Evolutionary conservation across 1,140 invertebrate genomes (phyloP).

Genomic region (Mactra quadrangularis): DNA sequence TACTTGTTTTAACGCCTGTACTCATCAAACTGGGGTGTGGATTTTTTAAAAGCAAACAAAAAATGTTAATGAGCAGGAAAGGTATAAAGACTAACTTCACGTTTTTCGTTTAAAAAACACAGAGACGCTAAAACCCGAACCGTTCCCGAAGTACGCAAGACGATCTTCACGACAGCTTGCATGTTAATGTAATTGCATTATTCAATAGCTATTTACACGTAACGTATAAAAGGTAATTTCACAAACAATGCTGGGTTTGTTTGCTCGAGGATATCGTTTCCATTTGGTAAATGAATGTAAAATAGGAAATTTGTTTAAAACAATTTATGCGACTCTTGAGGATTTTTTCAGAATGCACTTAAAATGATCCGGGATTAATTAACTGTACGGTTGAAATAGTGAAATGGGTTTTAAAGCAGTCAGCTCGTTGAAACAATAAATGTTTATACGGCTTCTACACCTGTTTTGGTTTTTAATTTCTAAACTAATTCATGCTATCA

Average conservation of each 20-base stretch:
- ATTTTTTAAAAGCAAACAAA: too few species aligned
- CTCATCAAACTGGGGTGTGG: too few species aligned
- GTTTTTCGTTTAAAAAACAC: too few species aligned
- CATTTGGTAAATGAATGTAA: slow-evolving; percentile 6
- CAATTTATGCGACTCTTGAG: not conserved
- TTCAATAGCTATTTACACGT: slow-evolving; percentile 48
- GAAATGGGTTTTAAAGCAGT: not conserved
- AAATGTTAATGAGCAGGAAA: too few species aligned
- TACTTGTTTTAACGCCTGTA: too few species aligned
- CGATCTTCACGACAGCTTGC: not conserved
- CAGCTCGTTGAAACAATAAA: too few species aligned
- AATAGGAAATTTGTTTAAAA: not conserved
- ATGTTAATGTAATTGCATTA: slow-evolving; percentile 45
- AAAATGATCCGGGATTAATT: not conserved
- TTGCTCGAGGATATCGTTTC: slow-evolving; percentile 28
- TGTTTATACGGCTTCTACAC: too few species aligned
- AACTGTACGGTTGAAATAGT: not conserved
- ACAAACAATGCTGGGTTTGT: slow-evolving; percentile 29
- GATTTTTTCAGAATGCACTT: not conserved
- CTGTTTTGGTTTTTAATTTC: too few species aligned
- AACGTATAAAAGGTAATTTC: not conserved
- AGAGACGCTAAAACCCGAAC: too few species aligned
- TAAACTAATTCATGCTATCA: too few species aligned
- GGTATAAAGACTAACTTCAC: too few species aligned
- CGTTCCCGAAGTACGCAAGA: too few species aligned